Conservation (phyloP, 2,797 vertebrate species). For the Gobionotothen gibberifrons region DNA sequence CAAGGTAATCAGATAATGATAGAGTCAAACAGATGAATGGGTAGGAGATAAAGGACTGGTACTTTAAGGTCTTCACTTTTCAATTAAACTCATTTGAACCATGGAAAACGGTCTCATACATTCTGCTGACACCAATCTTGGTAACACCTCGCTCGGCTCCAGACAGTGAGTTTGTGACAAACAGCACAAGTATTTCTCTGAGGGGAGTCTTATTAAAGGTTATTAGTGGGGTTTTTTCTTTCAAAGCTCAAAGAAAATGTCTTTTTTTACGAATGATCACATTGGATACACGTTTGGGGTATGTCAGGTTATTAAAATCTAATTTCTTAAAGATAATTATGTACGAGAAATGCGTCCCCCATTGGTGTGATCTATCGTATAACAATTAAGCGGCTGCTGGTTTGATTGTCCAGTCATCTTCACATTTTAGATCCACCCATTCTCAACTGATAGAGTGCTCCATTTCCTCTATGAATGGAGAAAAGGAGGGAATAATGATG, state of each 20-base stretch:
- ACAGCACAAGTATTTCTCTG: slow-evolving; percentile 11
- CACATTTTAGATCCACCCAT: slow-evolving; percentile 47
- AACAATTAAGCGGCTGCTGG: slow-evolving; percentile 33
- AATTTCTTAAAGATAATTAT: slow-evolving; percentile 11
- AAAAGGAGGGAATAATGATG: slow-evolving; percentile 71
- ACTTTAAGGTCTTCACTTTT: slow-evolving; percentile 61
- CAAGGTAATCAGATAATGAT: slow-evolving; percentile 63
- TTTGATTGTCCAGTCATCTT: slow-evolving; percentile 52
- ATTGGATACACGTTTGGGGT: neutral
- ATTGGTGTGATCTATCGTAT: slow-evolving; percentile 34
- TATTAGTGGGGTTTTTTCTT: neutral
- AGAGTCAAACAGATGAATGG: slow-evolving; percentile 59
- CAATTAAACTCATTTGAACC: slow-evolving; percentile 69
- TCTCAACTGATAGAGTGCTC: slow-evolving; percentile 58
- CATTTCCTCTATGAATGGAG: slow-evolving; percentile 60
- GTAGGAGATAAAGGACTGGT: slow-evolving; percentile 43
- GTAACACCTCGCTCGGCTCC: neutral
- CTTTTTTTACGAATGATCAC: neutral
- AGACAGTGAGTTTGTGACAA: slow-evolving; percentile 20
- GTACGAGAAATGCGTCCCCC: neutral
- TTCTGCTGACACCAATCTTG: slow-evolving; percentile 48
- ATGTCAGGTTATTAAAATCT: slow-evolving; percentile 18
- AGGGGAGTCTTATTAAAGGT: neutral
- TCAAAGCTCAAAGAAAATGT: neutral
- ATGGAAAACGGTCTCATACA: slow-evolving; percentile 62